A percentile compares a stretch with the other conserved stretches of the same genome.
Conservation (phyloP, 2,797 vertebrate species). For the Anniella stebbinsi region DNA sequence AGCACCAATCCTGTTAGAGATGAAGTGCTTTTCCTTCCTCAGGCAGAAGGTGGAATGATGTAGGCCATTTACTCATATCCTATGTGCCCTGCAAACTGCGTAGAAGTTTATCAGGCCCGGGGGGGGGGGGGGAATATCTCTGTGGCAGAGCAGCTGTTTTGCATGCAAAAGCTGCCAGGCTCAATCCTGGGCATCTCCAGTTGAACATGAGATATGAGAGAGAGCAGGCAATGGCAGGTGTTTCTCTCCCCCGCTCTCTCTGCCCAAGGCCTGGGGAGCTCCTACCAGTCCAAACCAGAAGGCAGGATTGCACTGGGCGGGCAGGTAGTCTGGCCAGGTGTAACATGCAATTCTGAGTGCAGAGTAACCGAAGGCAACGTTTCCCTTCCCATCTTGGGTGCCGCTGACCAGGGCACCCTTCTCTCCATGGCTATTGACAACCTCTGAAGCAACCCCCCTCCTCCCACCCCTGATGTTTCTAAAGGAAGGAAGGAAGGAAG, state of each 20-base stretch:
- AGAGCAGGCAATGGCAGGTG: no score
- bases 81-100: not conserved
- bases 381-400: no score
- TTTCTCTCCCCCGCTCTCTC: no score
- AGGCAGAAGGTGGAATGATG: not conserved
- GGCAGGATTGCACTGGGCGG: no score
- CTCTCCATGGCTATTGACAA: not conserved
- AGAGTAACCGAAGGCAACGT: no score
- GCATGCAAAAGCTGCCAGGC: not conserved
- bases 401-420: not conserved
- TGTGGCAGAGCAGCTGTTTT: no score
- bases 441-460: no score
- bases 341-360: not conserved
- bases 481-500: not conserved
- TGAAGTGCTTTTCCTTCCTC: not conserved
- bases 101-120: no score
- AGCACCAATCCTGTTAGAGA: not conserved
- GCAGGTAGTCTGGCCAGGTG: not conserved
- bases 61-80: not conserved
- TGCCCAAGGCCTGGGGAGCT: not conserved
- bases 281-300: not conserved
- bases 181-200: not conserved
- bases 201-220: no score
- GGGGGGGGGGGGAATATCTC: no score
- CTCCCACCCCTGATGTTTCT: not conserved